phyloP scores from a whole-genome alignment of 2,888 invertebrate species.

The Lypha dubia region DNA sequence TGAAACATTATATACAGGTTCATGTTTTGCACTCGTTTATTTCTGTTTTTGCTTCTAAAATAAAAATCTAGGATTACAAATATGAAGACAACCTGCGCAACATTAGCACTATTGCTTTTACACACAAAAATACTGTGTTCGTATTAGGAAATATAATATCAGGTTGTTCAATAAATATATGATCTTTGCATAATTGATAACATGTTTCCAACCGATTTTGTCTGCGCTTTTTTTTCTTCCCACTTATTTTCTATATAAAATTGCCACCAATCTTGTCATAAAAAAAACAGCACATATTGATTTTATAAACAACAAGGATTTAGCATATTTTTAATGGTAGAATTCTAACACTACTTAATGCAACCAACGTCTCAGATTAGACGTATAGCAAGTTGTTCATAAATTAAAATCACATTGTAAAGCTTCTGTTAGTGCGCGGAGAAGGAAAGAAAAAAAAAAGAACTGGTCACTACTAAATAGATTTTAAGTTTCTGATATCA shows the following conservation, averaged over 20 bases:
- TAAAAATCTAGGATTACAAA: slow-evolving; percentile 70
- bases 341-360: slow-evolving; percentile 61
- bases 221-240: neutral
- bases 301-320: slow-evolving; percentile 64
- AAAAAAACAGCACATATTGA: slow-evolving; percentile 28
- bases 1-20: slow-evolving; percentile 54
- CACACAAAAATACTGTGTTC: too few relatives aligned
- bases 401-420: slow-evolving; percentile 29
- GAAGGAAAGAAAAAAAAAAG: too few relatives aligned
- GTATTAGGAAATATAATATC: slow-evolving; percentile 50
- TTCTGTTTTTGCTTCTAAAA: slow-evolving; percentile 26
- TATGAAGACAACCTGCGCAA: slow-evolving; percentile 36
- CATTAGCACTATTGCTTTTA: slow-evolving; percentile 30
- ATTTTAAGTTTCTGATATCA: slow-evolving; percentile 4
- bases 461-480: slow-evolving; percentile 32
- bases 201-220: slow-evolving; percentile 49
- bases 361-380: slow-evolving; percentile 61
- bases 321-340: slow-evolving; percentile 56
- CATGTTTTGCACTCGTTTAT: slow-evolving; percentile 49
- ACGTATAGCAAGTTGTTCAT: slow-evolving; percentile 4
- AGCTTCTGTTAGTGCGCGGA: slow-evolving; percentile 49
- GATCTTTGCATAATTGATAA: slow-evolving; percentile 68
- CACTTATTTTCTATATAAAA: slow-evolving; percentile 19
- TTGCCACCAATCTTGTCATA: slow-evolving; percentile 13
- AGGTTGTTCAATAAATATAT: slow-evolving; percentile 64